Evolutionary conservation across 2,797 vertebrate genomes (phyloP).

Genomic region (Antrozous pallidus): DNA sequence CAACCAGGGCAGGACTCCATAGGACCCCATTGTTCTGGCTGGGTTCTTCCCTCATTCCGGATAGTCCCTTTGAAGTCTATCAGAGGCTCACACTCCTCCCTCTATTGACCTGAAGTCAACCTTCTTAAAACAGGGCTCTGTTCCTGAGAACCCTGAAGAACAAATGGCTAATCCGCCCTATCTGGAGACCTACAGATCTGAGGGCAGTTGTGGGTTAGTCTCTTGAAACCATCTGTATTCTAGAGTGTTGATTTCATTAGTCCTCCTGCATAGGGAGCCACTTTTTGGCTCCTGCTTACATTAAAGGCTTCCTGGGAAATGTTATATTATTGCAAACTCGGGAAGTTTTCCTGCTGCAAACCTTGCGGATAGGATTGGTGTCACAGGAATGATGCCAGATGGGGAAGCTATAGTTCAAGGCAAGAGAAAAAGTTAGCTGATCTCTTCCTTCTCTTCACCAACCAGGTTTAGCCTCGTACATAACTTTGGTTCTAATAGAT

Average conservation of each 20-base stretch:
- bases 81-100: neutral
- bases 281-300: neutral
- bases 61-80: neutral
- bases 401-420: neutral
- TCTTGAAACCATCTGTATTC: neutral
- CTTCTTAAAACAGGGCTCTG: neutral
- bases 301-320: neutral
- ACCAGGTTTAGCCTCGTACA: neutral
- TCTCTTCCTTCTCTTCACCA: neutral
- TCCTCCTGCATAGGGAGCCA: neutral
- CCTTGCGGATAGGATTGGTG: neutral
- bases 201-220: neutral
- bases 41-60: neutral
- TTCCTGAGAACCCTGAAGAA: neutral
- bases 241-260: neutral
- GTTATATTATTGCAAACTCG: neutral
- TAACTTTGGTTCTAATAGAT: neutral
- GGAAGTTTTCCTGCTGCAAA: neutral
- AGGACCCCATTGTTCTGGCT: neutral
- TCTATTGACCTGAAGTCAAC: neutral
- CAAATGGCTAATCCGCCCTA: neutral
- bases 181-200: neutral
- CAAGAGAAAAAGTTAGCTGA: neutral
- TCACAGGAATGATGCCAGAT: neutral
- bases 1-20: neutral